Conservation (phyloP, 2,888 invertebrate genomes). For the Brachyopa scutellaris region DNA sequence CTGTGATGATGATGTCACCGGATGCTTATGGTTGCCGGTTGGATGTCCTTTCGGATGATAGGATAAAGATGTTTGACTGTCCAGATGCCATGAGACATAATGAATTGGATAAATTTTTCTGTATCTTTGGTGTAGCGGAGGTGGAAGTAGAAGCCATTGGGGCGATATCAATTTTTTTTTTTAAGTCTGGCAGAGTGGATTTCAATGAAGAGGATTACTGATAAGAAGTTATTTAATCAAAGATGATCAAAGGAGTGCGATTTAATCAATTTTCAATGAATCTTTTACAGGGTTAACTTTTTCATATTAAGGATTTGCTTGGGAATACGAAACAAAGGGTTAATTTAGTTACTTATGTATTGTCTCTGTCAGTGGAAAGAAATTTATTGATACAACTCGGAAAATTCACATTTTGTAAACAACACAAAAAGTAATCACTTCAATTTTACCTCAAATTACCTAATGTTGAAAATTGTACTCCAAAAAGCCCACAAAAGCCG, state of each 20-base stretch:
- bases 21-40: constrained; percentile 61
- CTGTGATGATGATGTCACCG: constrained; percentile 37
- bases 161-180: no score
- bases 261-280: constrained; percentile 1
- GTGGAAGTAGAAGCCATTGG: background rate
- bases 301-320: no score
- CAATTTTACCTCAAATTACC: no score
- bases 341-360: no score
- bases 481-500: background rate
- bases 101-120: constrained; percentile 48
- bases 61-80: constrained; percentile 53
- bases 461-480: background rate
- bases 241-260: background rate
- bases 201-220: background rate
- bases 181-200: no score
- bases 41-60: constrained; percentile 52
- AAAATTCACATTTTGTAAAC: no score
- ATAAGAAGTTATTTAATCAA: constrained; percentile 17
- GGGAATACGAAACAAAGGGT: no score
- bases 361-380: no score
- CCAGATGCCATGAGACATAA: constrained; percentile 47
- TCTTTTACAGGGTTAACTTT: no score
- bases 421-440: no score
- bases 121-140: background rate
- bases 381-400: no score